Percentiles rank a stretch among this genome's conserved stretches.
These are phyloP conservation scores for Oncopeltus fasciatus DNA, from an alignment of 1,140 invertebrate genomes.

Conservation along the genomic window DNA sequence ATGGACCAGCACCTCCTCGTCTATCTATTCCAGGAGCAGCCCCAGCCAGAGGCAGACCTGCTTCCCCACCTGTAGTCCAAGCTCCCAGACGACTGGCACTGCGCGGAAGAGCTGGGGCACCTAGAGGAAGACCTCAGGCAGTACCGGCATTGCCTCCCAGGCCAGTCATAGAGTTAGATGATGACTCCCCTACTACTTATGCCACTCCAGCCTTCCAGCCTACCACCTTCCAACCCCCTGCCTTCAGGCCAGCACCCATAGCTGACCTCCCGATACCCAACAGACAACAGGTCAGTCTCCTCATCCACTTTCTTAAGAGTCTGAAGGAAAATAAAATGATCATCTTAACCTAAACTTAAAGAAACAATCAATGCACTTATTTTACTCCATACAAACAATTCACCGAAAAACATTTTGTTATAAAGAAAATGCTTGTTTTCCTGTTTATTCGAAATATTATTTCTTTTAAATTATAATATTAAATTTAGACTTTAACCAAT, in stretches of 20 bases:
- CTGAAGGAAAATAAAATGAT: too few species aligned
- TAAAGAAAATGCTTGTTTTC: too few species aligned
- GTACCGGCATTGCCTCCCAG: not conserved
- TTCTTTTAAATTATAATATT: too few species aligned
- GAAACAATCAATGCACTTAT: too few species aligned
- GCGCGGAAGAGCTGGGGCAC: not conserved
- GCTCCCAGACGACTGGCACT: not conserved
- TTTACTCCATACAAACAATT: too few species aligned
- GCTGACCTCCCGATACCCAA: conserved; percentile 8
- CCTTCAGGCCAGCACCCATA: not conserved
- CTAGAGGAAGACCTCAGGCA: not conserved
- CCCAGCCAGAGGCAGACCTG: not conserved
- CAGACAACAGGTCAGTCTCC: conserved; percentile 10
- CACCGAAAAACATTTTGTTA: too few species aligned
- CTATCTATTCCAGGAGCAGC: not conserved
- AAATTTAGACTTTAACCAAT: too few species aligned
- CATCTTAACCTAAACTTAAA: too few species aligned
- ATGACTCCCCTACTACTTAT: not conserved
- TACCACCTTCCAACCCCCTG: conserved; percentile 3
- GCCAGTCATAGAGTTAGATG: not conserved
- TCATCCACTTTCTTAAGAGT: too few species aligned
- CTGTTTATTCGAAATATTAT: too few species aligned
- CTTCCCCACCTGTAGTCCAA: not conserved
- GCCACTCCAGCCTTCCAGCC: not conserved
- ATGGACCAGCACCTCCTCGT: not conserved